Percentiles rank a stretch among this genome's conserved stretches.
Conservation (phyloP, 2,888 invertebrate species). For the Oligia fasciuncula region DNA sequence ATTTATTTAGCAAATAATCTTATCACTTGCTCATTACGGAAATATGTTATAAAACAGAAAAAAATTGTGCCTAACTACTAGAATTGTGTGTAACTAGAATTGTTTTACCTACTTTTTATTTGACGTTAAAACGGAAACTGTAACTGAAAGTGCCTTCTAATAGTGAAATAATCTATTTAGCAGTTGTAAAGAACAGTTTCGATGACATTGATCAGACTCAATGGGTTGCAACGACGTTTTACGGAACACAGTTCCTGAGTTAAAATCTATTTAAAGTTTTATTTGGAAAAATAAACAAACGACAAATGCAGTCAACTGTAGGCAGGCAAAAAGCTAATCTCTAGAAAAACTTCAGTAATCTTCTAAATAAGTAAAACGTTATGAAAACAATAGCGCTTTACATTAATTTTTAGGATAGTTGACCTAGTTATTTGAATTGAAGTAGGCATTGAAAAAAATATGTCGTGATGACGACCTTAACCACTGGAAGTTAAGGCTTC, state of each 20-base stretch:
- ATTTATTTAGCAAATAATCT: conserved; percentile 27
- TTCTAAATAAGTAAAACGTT: not conserved
- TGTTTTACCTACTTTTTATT: not conserved
- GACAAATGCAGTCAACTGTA: conserved; percentile 35
- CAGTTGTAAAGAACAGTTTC: conserved; percentile 21
- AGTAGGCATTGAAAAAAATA: not conserved
- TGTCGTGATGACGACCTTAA: not conserved
- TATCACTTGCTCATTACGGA: conserved; percentile 25
- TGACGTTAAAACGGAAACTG: not conserved
- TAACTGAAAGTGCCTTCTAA: not conserved
- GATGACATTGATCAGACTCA: conserved; percentile 50
- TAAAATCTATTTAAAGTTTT: conserved; percentile 14
- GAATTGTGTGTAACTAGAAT: not conserved
- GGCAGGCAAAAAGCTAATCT: conserved; percentile 19
- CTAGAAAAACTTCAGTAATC: conserved; percentile 12
- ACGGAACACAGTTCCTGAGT: conserved; percentile 40
- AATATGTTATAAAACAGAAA: not conserved
- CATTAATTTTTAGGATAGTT: not conserved
- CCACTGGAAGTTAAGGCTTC: not conserved
- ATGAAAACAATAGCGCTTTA: not conserved
- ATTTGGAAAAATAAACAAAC: conserved; percentile 21
- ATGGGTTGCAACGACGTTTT: conserved; percentile 35
- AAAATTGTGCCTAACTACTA: too few species aligned
- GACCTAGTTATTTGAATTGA: not conserved
- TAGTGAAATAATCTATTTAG: not conserved